Evolutionary conservation across 1,140 invertebrate species (phyloP), one percentile per base, ranked within the genome.

Genomic region (Dendrolimus punctatus): DNA sequence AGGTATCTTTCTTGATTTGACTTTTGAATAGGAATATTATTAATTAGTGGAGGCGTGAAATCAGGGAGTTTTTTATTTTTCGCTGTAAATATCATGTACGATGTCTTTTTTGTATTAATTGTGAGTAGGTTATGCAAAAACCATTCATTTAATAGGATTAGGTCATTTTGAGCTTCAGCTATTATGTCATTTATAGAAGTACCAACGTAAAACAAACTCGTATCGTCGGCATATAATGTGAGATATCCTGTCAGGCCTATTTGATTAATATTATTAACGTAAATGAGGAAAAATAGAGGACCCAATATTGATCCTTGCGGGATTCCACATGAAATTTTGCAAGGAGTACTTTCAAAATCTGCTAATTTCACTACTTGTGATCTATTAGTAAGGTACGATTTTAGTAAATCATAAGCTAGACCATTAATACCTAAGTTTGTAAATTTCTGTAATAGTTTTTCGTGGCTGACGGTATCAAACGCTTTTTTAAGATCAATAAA

Each of bases 101-200:
- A 23, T 23, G 23, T 23, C 23, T 23, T 23, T 23, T 23, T 42
- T 46, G 41, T 48, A 48, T 58, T 62, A 40, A 62, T 51, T 23
- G 57, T 62, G 44, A 66, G 10, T 38, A 62, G 42, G 48, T 66
- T 66, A 6, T 48, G 42, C 23, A 55, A 46, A 45, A 55, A 56
- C 51, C 57, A 60, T 43, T 40, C 39, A 40, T 46, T 39, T 5
- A 49, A 7, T 8, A 40, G 1, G 9, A 8, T 49, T 9, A 49
- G 39, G 38, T 49, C 47, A 5, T 40, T 49, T 40, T 49, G 47
- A 8, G 47, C 47, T n/a, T 39, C 7, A 8, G 38, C 4, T 39
- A 49, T 4, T n/a, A 49, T 39, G 2, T 49, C 38, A 37, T 49
- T 38, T 6, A 49, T 49, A 37, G 47, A 49, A 8, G 8, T 6